Percentiles rank a stretch among this genome's conserved stretches.
phyloP scores from a whole-genome alignment of 2,113 vertebrate species.

The Brienomyrus brachyistius region DNA sequence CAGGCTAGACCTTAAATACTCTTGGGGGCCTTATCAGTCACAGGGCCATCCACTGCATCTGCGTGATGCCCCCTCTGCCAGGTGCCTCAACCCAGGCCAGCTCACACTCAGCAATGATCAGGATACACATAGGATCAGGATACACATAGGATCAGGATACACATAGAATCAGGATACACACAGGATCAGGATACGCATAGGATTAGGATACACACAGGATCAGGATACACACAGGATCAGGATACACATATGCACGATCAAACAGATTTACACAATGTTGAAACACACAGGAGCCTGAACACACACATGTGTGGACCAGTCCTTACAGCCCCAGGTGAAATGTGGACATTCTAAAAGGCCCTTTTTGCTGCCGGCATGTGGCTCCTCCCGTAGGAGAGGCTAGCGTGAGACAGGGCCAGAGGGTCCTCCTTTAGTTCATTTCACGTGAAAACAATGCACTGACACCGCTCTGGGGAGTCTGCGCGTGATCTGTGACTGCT shows the following conservation, averaged over 20 bases:
- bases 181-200: background rate
- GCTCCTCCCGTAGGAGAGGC: background rate
- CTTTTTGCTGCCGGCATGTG: background rate
- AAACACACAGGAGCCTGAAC: conserved; percentile 23
- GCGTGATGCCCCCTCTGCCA: background rate
- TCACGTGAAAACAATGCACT: background rate
- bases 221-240: background rate
- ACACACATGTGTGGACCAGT: background rate
- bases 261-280: background rate
- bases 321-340: conserved; percentile 8
- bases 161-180: background rate
- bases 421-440: background rate
- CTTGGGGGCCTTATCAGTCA: background rate
- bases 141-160: background rate
- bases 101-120: background rate
- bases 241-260: background rate
- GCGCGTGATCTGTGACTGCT: background rate
- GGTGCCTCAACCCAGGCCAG: background rate
- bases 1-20: background rate
- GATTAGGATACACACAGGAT: background rate
- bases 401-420: background rate
- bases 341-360: background rate
- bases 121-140: background rate
- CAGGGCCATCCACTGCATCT: background rate
- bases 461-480: background rate